Conservation (phyloP, 2,888 invertebrate genomes). For the Apotomis capreana region DNA sequence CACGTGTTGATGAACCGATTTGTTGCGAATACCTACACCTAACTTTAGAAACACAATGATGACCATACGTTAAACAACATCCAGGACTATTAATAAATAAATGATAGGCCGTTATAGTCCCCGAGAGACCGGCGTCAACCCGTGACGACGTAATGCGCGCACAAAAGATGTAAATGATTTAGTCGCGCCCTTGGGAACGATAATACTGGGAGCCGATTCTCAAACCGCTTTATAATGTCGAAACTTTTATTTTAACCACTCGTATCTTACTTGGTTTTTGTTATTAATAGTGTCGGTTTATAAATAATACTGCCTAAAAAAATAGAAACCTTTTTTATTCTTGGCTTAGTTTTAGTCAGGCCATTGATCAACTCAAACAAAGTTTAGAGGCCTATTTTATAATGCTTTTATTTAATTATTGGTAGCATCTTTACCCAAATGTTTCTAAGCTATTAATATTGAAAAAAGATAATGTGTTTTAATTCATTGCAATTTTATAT, state of each 20-base stretch:
- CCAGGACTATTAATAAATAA: conserved; percentile 38
- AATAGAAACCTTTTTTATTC: too few species aligned
- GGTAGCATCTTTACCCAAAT: too few species aligned
- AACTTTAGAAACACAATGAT: not conserved
- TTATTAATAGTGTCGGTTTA: too few species aligned
- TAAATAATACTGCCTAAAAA: too few species aligned
- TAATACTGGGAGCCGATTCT: conserved; percentile 20
- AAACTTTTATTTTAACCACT: not conserved
- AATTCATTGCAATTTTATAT: too few species aligned
- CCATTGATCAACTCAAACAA: too few species aligned
- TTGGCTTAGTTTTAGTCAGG: too few species aligned
- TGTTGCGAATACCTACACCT: not conserved
- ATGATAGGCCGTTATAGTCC: conserved; percentile 40
- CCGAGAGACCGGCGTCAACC: conserved; percentile 52
- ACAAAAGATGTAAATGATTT: conserved; percentile 70
- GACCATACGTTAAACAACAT: conserved; percentile 3
- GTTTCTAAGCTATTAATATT: too few species aligned
- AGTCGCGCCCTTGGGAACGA: conserved; percentile 49
- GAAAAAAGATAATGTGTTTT: too few species aligned
- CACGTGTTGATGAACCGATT: not conserved
- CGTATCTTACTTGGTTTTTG: too few species aligned
- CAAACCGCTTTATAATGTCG: conserved; percentile 22
- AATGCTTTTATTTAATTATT: too few species aligned
- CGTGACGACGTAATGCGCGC: conserved; percentile 64
- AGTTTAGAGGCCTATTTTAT: too few species aligned